Evolutionary conservation across 2,888 invertebrate species (phyloP).

Genomic region (Catocala fraxini): DNA sequence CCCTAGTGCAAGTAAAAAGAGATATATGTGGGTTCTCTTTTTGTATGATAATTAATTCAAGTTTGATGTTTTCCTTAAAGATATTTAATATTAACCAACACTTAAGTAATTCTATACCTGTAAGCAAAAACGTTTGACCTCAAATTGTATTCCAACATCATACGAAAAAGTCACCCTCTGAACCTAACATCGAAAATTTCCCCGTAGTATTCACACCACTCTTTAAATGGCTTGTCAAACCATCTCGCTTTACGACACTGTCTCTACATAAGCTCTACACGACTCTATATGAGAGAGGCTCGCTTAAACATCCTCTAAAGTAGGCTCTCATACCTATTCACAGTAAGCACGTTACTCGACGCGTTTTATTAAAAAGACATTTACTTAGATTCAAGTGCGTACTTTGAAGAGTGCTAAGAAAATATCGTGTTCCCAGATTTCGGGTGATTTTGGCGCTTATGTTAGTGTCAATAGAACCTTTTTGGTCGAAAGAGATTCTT

Average conservation of each 20-base stretch:
- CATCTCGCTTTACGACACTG: constrained; percentile 47
- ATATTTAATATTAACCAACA: too few species aligned
- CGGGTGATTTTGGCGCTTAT: constrained; percentile 4
- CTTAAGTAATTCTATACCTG: too few species aligned
- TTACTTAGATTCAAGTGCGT: constrained; percentile 13
- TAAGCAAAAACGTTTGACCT: too few species aligned
- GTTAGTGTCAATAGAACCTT: constrained; percentile 1
- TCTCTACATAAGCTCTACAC: constrained; percentile 40
- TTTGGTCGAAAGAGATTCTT: not conserved
- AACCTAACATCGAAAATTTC: constrained; percentile 7
- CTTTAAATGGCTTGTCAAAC: constrained; percentile 53
- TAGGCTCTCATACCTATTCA: constrained; percentile 32
- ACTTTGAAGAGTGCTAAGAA: constrained; percentile 13
- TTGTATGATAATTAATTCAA: too few species aligned
- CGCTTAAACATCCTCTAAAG: constrained; percentile 19
- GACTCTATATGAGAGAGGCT: constrained; percentile 20
- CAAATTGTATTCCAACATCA: too few species aligned
- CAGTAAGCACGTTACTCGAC: constrained; percentile 29
- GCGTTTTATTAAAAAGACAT: constrained; percentile 24
- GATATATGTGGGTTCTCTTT: too few species aligned
- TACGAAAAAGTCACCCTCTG: constrained; percentile 7
- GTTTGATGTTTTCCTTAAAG: too few species aligned
- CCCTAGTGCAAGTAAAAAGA: too few species aligned
- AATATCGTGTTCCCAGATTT: constrained; percentile 16
- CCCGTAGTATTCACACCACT: constrained; percentile 15